These are phyloP conservation scores for Lepidurus couesii DNA, from an alignment of 1,140 invertebrate genomes.

Conservation along the genomic window DNA sequence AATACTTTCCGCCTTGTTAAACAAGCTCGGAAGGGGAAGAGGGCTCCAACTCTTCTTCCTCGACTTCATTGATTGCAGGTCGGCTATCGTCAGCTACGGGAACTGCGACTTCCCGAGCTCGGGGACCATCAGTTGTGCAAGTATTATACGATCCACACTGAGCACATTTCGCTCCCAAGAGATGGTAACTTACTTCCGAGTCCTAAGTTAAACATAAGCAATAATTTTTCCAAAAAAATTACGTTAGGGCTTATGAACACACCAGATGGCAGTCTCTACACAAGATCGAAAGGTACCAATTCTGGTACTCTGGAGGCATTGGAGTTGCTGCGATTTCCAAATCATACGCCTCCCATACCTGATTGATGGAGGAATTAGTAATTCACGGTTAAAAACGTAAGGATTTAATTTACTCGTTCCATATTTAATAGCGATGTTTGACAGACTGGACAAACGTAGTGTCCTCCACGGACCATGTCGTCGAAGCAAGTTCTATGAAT, in stretches of 20 bases:
- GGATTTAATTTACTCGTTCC: constrained; percentile 51
- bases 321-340: constrained; percentile 69
- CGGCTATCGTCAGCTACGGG: background rate
- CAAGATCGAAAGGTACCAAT: constrained; percentile 68
- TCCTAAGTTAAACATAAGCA: constrained; percentile 51
- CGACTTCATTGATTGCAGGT: background rate
- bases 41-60: background rate
- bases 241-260: constrained; percentile 36
- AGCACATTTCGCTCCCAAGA: constrained; percentile 74
- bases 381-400: constrained; percentile 12
- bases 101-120: background rate
- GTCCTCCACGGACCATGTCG: constrained; percentile 65
- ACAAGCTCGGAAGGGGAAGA: background rate
- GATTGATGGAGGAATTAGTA: constrained; percentile 39
- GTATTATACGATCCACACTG: constrained; percentile 83
- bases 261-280: constrained; percentile 86
- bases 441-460: constrained; percentile 81
- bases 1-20: background rate
- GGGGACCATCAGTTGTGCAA: constrained; percentile 48
- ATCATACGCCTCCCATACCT: constrained; percentile 73
- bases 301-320: constrained; percentile 72
- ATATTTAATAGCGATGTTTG: constrained; percentile 78
- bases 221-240: constrained; percentile 33
- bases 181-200: constrained; percentile 72
- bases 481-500: constrained; percentile 75